A percentile compares a stretch with the other conserved stretches of the same genome.
These are phyloP conservation scores for Dendrocopos noguchii DNA, from an alignment of 2,113 vertebrate genomes.

Conservation along the genomic window DNA sequence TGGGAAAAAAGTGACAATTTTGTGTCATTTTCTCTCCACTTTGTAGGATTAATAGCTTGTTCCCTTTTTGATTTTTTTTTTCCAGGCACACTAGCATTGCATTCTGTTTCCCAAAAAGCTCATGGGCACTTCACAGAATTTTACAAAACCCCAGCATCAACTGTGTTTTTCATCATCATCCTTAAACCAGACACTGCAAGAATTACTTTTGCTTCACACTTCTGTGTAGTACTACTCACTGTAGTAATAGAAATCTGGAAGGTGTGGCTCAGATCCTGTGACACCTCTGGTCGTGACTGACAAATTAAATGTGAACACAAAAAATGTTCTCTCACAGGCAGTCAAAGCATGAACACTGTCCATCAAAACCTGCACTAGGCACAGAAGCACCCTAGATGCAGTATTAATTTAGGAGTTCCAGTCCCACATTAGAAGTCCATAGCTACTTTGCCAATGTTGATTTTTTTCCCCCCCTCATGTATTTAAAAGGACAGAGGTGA, in stretches of 20 bases:
- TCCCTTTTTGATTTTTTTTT: background rate
- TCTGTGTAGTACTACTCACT: background rate
- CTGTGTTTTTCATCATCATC: background rate
- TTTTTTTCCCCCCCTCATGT: background rate
- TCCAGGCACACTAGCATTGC: background rate
- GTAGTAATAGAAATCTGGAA: background rate
- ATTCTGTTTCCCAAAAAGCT: background rate
- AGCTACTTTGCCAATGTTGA: background rate
- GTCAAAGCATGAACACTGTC: background rate
- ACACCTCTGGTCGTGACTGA: background rate
- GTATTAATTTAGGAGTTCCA: background rate
- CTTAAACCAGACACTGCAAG: background rate
- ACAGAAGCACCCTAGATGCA: background rate
- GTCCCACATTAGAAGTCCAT: background rate
- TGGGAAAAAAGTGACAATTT: background rate
- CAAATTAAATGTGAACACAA: background rate
- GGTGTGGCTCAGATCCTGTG: background rate
- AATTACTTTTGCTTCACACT: background rate
- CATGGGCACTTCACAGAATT: background rate
- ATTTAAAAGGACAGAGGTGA: background rate
- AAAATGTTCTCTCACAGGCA: background rate
- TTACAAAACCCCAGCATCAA: background rate
- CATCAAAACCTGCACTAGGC: background rate
- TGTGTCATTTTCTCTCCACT: background rate
- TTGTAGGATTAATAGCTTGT: background rate